Percentiles rank a stretch among this genome's conserved stretches.
These are phyloP conservation scores for Achroia grisella DNA, from an alignment of 1,140 invertebrate species.

Conservation along the genomic window DNA sequence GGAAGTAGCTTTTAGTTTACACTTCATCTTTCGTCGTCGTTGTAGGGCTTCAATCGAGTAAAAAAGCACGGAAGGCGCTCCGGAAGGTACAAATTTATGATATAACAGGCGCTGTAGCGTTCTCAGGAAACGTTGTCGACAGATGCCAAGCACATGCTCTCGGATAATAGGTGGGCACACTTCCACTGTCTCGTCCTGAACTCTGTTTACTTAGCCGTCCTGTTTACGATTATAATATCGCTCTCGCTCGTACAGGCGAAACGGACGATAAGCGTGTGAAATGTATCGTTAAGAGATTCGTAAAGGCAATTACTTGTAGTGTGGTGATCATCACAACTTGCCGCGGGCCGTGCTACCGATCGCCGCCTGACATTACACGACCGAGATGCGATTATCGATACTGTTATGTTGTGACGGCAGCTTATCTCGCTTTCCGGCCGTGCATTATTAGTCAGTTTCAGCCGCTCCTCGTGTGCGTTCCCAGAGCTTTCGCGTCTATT, in stretches of 20 bases:
- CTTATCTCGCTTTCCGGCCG: constrained; percentile 38
- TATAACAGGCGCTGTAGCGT: constrained; percentile 34
- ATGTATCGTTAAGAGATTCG: constrained; percentile 53
- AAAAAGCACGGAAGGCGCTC: constrained; percentile 62
- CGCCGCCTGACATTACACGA: constrained; percentile 41
- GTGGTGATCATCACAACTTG: constrained; percentile 17
- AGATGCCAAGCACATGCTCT: constrained; percentile 54
- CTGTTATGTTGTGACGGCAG: constrained; percentile 54
- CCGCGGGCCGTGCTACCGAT: constrained; percentile 39
- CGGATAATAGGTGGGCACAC: constrained; percentile 47
- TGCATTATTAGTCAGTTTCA: constrained; percentile 44
- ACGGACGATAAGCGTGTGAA: constrained; percentile 59
- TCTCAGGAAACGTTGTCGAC: constrained; percentile 58
- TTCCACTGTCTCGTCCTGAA: constrained; percentile 30
- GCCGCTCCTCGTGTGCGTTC: constrained; percentile 19
- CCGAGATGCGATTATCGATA: constrained; percentile 56
- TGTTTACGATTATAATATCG: constrained; percentile 39
- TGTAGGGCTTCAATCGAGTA: constrained; percentile 48
- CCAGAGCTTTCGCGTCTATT: constrained; percentile 21
- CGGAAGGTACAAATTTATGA: constrained; percentile 67
- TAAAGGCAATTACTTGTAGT: constrained; percentile 45
- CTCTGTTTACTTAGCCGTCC: constrained; percentile 41
- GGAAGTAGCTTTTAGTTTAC: constrained; percentile 63
- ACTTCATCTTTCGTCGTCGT: constrained; percentile 64
- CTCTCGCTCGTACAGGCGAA: constrained; percentile 9